phyloP scores from a whole-genome alignment of 2,113 vertebrate species.

The Seriola dumerili region DNA sequence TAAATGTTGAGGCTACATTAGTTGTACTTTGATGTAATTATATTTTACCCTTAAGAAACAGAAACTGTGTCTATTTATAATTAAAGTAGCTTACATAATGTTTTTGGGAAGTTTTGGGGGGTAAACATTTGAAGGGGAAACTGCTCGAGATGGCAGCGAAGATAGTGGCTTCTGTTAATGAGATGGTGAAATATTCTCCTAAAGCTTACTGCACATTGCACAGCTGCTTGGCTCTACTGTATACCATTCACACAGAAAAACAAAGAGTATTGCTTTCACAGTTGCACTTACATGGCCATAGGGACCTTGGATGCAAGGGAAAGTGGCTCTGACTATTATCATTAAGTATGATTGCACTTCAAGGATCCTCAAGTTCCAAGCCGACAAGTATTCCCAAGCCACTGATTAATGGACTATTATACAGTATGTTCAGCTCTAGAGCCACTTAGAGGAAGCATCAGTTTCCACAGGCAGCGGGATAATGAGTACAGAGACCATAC shows the following conservation, averaged over 20 bases:
- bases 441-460: constrained; percentile 50
- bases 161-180: constrained; percentile 55
- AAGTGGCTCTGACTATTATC: constrained; percentile 65
- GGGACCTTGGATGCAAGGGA: constrained; percentile 33
- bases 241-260: constrained; percentile 38
- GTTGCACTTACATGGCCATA: constrained; percentile 14
- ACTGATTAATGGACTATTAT: constrained; percentile 73
- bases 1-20: constrained; percentile 30
- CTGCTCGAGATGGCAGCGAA: constrained; percentile 33
- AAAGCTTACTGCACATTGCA: constrained; percentile 57
- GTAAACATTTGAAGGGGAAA: constrained; percentile 66
- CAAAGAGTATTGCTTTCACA: constrained; percentile 20
- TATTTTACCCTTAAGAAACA: constrained; percentile 50
- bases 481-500: constrained; percentile 54
- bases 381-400: constrained; percentile 51
- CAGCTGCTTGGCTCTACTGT: constrained; percentile 9
- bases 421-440: constrained; percentile 61
- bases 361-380: constrained; percentile 66
- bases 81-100: constrained; percentile 59
- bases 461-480: constrained; percentile 58
- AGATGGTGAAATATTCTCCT: constrained; percentile 68
- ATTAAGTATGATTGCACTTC: constrained; percentile 70
- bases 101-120: constrained; percentile 57
- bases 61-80: constrained; percentile 55
- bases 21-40: constrained; percentile 57